Evolutionary conservation across 2,113 vertebrate species (phyloP), one percentile per base, ranked within the genome.

Genomic region (Tragelaphus buxtoni): DNA sequence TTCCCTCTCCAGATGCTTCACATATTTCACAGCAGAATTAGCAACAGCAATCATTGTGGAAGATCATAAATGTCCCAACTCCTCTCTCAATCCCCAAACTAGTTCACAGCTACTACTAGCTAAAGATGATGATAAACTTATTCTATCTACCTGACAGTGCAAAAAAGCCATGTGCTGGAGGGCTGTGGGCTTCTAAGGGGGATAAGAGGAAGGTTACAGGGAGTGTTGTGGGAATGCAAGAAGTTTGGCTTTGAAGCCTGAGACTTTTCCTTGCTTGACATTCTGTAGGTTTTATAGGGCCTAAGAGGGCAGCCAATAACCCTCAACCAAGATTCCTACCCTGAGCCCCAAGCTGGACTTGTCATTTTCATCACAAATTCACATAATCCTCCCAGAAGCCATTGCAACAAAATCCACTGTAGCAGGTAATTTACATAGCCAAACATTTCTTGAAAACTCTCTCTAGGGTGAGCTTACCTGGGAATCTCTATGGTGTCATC

Each of bases 1-100:
- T 98, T 98, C 98, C 98, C 98, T 95, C 13, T 98, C 98, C 99
- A 99, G 98, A 98, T 98, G 98, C 98, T 98, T 96, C 0, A 32
- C 47, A 0, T 74, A 83, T 98, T 98, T 98, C 97, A 96, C 97
- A 98, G 98, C 60, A 98, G 98, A 98, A 98, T 98, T 98, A 98
- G 98, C 97, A 98, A 97, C 96, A 98, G 98, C 96, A 86, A 94
- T 98, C 98, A 95, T 13, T 76, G 97, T 96, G 2, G 1, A 98
- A 98, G 97, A 98, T 96, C 61, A 55, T 98, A 98, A 97, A 97
- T 49, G 96, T 97, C 94, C 96, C 53, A 35, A 12, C 84, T 45
- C 51, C 24, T 90, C 72, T 94, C 91, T 90, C 85, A 91, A 77
- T 92, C 81, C 96, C 96, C 92, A 90, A 79, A 82, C 65, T 97